A percentile compares a stretch with the other conserved stretches of the same genome.
Evolutionary conservation across 1,140 invertebrate species (phyloP).

Genomic region (Drosophila ogumai): DNA sequence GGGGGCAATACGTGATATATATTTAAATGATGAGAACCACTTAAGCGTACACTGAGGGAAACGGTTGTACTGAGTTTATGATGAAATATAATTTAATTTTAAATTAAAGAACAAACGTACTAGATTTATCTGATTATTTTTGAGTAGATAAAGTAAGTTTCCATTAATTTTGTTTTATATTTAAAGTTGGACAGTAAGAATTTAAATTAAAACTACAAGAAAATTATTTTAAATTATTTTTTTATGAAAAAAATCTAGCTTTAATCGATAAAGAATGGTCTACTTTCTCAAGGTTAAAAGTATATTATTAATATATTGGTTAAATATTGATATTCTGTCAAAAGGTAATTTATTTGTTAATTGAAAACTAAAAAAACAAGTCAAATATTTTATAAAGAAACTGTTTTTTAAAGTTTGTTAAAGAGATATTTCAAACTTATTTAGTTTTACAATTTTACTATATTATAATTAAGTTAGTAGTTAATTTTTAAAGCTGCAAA

Average conservation of each 20-base stretch:
- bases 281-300: too few relatives aligned
- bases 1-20: conserved; percentile 8
- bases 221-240: too few relatives aligned
- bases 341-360: too few relatives aligned
- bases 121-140: not conserved
- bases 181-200: too few relatives aligned
- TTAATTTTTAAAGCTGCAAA: not conserved
- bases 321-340: too few relatives aligned
- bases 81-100: too few relatives aligned
- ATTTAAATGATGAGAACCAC: conserved; percentile 31
- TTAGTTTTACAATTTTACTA: not conserved
- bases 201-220: too few relatives aligned
- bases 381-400: not conserved
- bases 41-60: conserved; percentile 41
- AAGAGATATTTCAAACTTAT: too few relatives aligned
- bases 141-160: not conserved
- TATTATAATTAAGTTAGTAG: not conserved
- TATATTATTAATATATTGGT: too few relatives aligned
- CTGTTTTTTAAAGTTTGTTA: too few relatives aligned
- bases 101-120: not conserved
- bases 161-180: not conserved
- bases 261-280: not conserved
- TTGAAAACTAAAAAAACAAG: not conserved
- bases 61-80: not conserved
- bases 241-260: not conserved